These are phyloP conservation scores for Zapus hudsonius DNA, from an alignment of 2,113 vertebrate genomes.

Conservation along the genomic window DNA sequence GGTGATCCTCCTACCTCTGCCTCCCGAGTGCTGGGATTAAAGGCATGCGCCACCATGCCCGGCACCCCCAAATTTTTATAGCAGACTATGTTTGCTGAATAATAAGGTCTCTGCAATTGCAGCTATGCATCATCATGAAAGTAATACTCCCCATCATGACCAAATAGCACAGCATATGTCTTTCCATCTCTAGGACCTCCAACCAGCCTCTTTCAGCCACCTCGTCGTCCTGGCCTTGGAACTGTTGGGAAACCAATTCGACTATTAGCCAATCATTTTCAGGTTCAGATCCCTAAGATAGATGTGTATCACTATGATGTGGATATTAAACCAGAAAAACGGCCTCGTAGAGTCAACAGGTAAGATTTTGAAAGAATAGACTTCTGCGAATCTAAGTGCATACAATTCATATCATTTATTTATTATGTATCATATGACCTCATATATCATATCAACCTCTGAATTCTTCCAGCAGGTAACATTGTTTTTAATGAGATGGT, in stretches of 20 bases:
- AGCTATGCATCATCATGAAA: background rate
- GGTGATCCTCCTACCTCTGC: too few relatives aligned
- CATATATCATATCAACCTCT: slow-evolving; percentile 26
- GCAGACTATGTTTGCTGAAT: slow-evolving; percentile 24
- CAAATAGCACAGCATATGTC: slow-evolving; percentile 16
- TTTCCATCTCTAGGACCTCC: slow-evolving; percentile 89
- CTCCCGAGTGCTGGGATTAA: too few relatives aligned
- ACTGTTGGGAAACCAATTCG: slow-evolving; percentile 99
- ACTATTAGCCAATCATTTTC: slow-evolving; percentile 98
- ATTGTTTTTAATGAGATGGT: slow-evolving; percentile 43
- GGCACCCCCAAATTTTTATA: background rate
- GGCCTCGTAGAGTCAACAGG: slow-evolving; percentile 98
- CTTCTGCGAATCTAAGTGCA: background rate
- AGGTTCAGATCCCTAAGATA: slow-evolving; percentile 99
- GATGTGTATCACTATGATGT: slow-evolving; percentile 99
- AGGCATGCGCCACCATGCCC: too few relatives aligned
- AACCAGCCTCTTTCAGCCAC: slow-evolving; percentile 96
- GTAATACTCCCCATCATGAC: background rate
- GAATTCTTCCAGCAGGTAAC: slow-evolving; percentile 13
- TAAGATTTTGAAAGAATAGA: slow-evolving; percentile 77
- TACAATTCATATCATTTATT: background rate
- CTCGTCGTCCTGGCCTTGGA: slow-evolving; percentile 96
- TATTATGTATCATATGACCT: background rate
- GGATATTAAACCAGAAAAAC: slow-evolving; percentile 99
- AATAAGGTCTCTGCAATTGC: background rate